Conservation (phyloP, 2,888 invertebrate species). For the Chironomus riparius region DNA sequence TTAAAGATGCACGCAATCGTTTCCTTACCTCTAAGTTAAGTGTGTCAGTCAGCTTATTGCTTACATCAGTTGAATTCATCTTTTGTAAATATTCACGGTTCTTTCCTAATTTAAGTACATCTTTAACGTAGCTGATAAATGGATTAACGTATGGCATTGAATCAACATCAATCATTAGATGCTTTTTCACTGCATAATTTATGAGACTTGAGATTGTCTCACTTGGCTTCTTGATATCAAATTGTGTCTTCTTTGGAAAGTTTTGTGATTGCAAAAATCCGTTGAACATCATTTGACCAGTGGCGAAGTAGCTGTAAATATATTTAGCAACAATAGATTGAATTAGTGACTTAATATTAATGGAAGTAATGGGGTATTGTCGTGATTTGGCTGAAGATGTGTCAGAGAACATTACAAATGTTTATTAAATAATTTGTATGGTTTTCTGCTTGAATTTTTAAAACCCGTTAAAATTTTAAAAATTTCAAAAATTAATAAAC, state of each 20-base stretch:
- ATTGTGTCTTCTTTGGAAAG: constrained; percentile 58
- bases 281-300: constrained; percentile 62
- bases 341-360: neutral
- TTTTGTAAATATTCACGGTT: constrained; percentile 55
- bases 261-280: constrained; percentile 67
- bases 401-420: too few species aligned
- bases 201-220: constrained; percentile 60
- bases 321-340: neutral
- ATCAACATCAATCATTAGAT: constrained; percentile 61
- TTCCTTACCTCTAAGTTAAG: constrained; percentile 58
- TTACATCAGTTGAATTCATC: constrained; percentile 61
- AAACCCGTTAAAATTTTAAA: too few species aligned
- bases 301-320: constrained; percentile 56
- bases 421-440: too few species aligned
- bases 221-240: constrained; percentile 58
- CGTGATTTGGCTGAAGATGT: too few species aligned
- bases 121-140: constrained; percentile 61
- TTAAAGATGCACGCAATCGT: too few species aligned
- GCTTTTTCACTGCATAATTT: constrained; percentile 59
- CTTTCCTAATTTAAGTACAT: constrained; percentile 61
- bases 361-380: neutral
- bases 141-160: constrained; percentile 67
- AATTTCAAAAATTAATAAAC: too few species aligned
- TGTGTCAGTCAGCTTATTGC: constrained; percentile 66
- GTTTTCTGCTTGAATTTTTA: too few species aligned